Base-by-base conservation (phyloP, 2,888 invertebrate species). In the Meiosimyza platycephala region DNA sequence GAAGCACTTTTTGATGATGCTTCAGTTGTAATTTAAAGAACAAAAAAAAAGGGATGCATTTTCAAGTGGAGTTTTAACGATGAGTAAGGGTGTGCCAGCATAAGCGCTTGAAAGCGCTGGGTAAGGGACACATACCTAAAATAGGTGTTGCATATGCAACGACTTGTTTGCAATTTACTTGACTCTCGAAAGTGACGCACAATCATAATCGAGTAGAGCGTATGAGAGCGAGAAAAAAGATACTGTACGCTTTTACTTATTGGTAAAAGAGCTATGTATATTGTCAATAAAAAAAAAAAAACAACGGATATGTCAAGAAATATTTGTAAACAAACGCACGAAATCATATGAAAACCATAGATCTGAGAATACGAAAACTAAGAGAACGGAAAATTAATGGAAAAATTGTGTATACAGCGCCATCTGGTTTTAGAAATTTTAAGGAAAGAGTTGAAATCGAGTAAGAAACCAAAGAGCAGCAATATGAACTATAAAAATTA, bases 311-410 rank as follows among this genome's bases (percentile, higher is more conserved):
- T 40, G 7, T 18, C 40, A n/a, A 13, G 1, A 13, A 3, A 28
- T 33, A 54, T 66, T 66, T 40, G 66, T 66, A 55, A 66, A 66
- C 55, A 66, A 66, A 66, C 16, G 16, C 9, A 40, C 40, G 9
- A 40, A 40, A 40, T 40, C 9, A 9, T 40, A 7, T 40, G 40
- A 40, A 40, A 9, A 6, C 2, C 1, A 40, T 40, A 40, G 40
- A 40, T 3, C 6, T 9, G 40, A 40, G 40, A 40, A 40, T 40
- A 40, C 0, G 40, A 9, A 40, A 40, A 40, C 9, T 40, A 40
- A 40, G 40, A 40, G 40, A 6, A 9, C 9, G 40, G 40, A 9
- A 40, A 9, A 40, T 9, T 40, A 40, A 9, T 40, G 2, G 40
- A 9, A 40, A 9, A 40, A 40, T 40, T 1, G 6, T 40, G 6